Evolutionary conservation across 2,888 invertebrate genomes (phyloP), one percentile per base, ranked within the genome.

Genomic region (Drosophila mulleri): DNA sequence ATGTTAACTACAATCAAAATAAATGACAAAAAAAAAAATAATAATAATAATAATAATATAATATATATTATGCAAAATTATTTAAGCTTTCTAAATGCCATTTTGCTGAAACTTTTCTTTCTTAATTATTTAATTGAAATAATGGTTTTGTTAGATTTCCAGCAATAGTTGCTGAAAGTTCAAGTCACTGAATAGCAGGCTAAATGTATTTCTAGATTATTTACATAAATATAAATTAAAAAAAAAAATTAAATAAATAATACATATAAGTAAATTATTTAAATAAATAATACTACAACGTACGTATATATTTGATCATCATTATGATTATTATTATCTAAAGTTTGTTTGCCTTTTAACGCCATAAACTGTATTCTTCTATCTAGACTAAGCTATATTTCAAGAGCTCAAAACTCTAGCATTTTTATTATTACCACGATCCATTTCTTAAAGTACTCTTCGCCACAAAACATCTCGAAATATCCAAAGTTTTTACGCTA

Each of bases 401-500:
- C 1, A 18, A 32, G 5, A 50, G 29, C n/a, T 48, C 29, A n/a
- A n/a, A 18, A 11, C n/a, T 16, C 8, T 45, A 14, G 14, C 16
- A 4, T n/a, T 5, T n/a, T 52, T 52, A 8, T 16, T 35, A 20
- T 16, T 9, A 4, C 29, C 29, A n/a, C 48, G 29, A n/a, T 29
- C n/a, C 4, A 11, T 29, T 12, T 18, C n/a, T 32, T 6, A 1
- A 50, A 50, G 11, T 3, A 3, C 48, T 12, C 11, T 9, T n/a
- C 11, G 5, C 9, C 53, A 20, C 5, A 35, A 29, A 56, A 20
- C 16, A 26, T 26, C 14, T 59, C 16, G 18, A 57, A 37, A 35
- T n/a, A 32, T 26, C 41, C 18, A 52, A 60, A 59, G 61, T 59
- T 67, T 64, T n/a, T 65, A 59, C 56, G 48, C 62, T 53, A 64